Evolutionary conservation across 2,113 vertebrate genomes (phyloP), one percentile per base, ranked within the genome.

Genomic region (Rhea pennata): DNA sequence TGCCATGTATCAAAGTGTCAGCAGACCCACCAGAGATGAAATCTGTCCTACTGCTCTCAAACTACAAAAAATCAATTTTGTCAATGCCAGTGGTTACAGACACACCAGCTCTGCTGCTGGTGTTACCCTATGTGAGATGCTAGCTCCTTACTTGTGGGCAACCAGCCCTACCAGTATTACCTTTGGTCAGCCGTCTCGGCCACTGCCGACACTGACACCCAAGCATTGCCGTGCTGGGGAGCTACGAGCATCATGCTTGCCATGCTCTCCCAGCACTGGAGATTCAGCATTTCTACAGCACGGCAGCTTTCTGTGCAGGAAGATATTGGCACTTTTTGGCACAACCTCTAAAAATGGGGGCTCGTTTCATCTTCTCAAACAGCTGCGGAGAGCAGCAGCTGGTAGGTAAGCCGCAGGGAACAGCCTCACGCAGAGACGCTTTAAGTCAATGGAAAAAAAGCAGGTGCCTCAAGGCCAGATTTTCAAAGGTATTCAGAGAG

Each of bases 1-100:
- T 76, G 97, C 92, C 93, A 97, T 97, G 98, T 81, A 97, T 97
- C 97, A 97, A 96, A 97, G 91, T 98, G 97, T 95, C 98, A 98
- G 86, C 75, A 97, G 91, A 94, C 72, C 93, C 91, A 97, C 84
- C 97, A 97, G 95, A 97, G 94, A 97, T 93, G 95, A 95, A 96
- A 96, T 87, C 94, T 96, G 86, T 92, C 97, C 96, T 88, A 92
- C 95, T 95, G 83, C 88, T 88, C 96, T 93, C 96, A 73, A 93
- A 91, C 53, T 73, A 88, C 86, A 59, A 62, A 27, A 27, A 87
- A 96, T 84, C 84, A 51, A 76, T 85, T 54, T 71, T 73, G 92
- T 67, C 96, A 64, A 13, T 66, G 96, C 80, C 92, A 61, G 31
- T 1, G 46, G 13, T 6, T 69, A 67, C 0, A 39, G 86, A 88